These are phyloP conservation scores for Sepiola atlantica DNA, from an alignment of 2,888 invertebrate genomes.

Conservation along the genomic window DNA sequence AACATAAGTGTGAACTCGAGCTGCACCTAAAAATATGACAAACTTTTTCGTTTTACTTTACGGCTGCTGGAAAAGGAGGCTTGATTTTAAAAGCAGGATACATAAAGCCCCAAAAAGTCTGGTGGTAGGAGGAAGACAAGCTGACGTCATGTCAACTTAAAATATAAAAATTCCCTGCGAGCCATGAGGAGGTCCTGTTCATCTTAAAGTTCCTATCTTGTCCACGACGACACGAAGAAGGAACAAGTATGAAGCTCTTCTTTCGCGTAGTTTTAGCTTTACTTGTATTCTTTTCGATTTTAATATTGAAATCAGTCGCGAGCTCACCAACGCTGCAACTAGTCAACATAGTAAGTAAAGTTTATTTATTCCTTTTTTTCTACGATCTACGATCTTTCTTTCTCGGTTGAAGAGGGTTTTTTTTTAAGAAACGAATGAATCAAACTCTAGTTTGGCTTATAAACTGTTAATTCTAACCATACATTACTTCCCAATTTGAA, in stretches of 20 bases:
- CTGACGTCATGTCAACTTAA: constrained; percentile 12
- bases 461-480: too few relatives aligned
- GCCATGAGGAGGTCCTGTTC: neutral
- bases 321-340: neutral
- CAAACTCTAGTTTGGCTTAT: too few relatives aligned
- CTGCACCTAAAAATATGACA: constrained; percentile 13
- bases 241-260: neutral
- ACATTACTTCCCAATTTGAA: too few relatives aligned
- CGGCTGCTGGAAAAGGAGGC: neutral
- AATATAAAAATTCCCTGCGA: neutral
- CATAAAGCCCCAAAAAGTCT: neutral
- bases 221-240: neutral
- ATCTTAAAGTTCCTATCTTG: constrained; percentile 77
- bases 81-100: neutral
- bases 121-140: neutral
- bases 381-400: too few relatives aligned
- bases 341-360: neutral
- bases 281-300: neutral
- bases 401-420: too few relatives aligned
- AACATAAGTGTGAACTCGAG: neutral
- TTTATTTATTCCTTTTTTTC: too few relatives aligned
- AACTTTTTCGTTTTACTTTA: neutral
- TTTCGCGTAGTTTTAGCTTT: neutral
- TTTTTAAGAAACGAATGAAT: too few relatives aligned
- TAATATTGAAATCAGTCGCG: neutral